These are phyloP conservation scores for human DNA, from an alignment of 2,113 vertebrate species.

Conservation along the genomic window GRCh38 chr3:39142501-39143000, in stretches of 20 bases:
- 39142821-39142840: conserved; percentile 78
- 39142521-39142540: neutral
- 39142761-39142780: conserved; percentile 24
- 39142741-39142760: neutral
- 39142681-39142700: neutral
- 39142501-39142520: neutral
- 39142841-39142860: conserved; percentile 75
- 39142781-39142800: neutral
- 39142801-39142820: neutral
- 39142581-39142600: conserved; percentile 64
- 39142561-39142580: neutral
- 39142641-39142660: neutral
- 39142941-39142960: conserved; percentile 59
- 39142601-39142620: conserved; percentile 79
- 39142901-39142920: conserved; percentile 90
- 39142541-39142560: neutral
- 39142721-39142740: conserved; percentile 20
- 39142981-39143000: neutral
- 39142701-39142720: neutral
- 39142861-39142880: conserved; percentile 83
- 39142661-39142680: neutral
- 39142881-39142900: conserved; percentile 92
- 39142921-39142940: conserved; percentile 86
- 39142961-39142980: conserved; percentile 73
- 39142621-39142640: conserved; percentile 71